Percentiles rank a stretch among this genome's conserved stretches.
Evolutionary conservation across 2,797 vertebrate genomes (phyloP).

Genomic region (Catamblyrhynchus diadema): DNA sequence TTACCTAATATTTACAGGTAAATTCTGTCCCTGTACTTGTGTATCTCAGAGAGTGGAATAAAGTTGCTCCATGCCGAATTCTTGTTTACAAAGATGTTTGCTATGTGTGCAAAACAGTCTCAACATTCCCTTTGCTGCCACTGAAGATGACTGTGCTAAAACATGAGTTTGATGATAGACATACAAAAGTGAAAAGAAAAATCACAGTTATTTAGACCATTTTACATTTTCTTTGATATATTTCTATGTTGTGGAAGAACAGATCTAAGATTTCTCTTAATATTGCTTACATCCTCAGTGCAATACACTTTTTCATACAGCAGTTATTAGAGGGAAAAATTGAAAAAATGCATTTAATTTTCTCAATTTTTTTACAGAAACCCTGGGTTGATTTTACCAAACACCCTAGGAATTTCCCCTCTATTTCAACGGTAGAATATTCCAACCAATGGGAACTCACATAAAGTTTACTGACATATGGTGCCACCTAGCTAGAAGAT

Average conservation of each 20-base stretch:
- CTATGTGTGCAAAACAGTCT: not conserved
- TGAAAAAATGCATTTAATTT: not conserved
- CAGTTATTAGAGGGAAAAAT: not conserved
- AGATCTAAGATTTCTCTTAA: not conserved
- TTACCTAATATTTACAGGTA: not conserved
- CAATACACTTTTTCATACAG: not conserved
- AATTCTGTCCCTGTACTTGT: not conserved
- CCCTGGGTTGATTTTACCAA: not conserved
- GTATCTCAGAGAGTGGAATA: not conserved
- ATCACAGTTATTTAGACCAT: not conserved
- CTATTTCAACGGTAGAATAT: not conserved
- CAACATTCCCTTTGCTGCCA: not conserved
- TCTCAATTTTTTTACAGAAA: not conserved
- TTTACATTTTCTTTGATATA: not conserved
- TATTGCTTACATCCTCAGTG: not conserved
- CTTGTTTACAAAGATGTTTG: not conserved
- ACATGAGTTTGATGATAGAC: not conserved
- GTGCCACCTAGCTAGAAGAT: slow-evolving; percentile 20
- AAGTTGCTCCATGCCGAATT: not conserved
- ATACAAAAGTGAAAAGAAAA: not conserved
- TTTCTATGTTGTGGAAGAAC: not conserved
- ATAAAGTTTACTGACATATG: not conserved
- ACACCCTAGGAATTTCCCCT: not conserved
- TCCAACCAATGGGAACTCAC: not conserved
- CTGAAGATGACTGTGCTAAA: not conserved